These are phyloP conservation scores for Eupithecia exiguata DNA, from an alignment of 2,888 invertebrate genomes.

Conservation along the genomic window DNA sequence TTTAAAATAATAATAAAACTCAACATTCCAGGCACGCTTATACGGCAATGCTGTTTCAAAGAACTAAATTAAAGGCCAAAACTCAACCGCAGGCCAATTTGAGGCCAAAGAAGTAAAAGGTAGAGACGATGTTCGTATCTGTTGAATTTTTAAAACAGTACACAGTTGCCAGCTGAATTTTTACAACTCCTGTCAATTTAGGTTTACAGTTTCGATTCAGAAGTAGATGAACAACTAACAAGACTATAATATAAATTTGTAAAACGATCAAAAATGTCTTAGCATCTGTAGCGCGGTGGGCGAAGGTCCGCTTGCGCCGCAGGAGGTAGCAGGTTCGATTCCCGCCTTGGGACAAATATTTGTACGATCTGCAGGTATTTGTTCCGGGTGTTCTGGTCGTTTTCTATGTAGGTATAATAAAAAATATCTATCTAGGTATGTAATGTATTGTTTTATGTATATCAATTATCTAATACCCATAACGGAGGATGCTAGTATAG, in stretches of 20 bases:
- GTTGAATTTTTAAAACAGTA: conserved; percentile 42
- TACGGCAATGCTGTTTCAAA: conserved; percentile 36
- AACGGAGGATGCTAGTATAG: too few relatives aligned
- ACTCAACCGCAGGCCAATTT: conserved; percentile 38
- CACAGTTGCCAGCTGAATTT: conserved; percentile 21
- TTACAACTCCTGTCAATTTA: conserved; percentile 19
- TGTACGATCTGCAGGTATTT: too few relatives aligned
- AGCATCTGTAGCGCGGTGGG: too few relatives aligned
- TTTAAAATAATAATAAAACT: conserved; percentile 6
- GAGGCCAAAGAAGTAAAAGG: conserved; percentile 31
- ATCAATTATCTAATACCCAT: too few relatives aligned
- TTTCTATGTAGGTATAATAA: too few relatives aligned
- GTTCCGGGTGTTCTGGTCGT: too few relatives aligned
- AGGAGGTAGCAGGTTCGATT: too few relatives aligned
- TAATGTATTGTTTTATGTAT: too few relatives aligned
- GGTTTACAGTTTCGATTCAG: conserved; percentile 1
- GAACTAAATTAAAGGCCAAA: conserved; percentile 48
- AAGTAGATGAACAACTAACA: conserved; percentile 6
- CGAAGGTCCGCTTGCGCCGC: too few relatives aligned
- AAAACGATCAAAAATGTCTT: background rate
- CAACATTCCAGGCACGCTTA: conserved; percentile 30
- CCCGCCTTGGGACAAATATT: too few relatives aligned
- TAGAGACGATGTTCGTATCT: conserved; percentile 40
- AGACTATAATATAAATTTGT: background rate
- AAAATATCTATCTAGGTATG: too few relatives aligned